Evolutionary conservation across 1,140 invertebrate genomes (phyloP).

Genomic region (Penaeus indicus): DNA sequence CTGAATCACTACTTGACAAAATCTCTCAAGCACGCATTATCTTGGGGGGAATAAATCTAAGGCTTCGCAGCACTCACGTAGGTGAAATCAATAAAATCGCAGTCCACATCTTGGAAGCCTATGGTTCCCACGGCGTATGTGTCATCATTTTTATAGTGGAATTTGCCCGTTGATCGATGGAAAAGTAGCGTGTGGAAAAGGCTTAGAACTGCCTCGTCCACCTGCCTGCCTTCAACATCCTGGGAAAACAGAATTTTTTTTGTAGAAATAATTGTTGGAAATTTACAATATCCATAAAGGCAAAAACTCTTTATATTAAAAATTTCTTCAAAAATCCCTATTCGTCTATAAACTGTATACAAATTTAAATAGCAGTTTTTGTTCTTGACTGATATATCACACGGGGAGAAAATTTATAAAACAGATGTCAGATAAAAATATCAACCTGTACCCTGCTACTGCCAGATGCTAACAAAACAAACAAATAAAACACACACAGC

Average conservation of each 20-base stretch:
- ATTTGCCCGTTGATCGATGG: slow-evolving; percentile 94
- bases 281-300: too few species aligned
- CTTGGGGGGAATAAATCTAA: neutral
- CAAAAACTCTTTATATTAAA: too few species aligned
- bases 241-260: slow-evolving; percentile 68
- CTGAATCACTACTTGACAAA: slow-evolving; percentile 25
- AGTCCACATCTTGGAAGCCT: slow-evolving; percentile 95
- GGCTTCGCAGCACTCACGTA: slow-evolving; percentile 78
- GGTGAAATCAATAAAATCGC: slow-evolving; percentile 97
- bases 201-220: slow-evolving; percentile 93
- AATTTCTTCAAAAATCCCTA: too few species aligned
- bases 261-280: neutral
- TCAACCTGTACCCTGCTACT: too few species aligned
- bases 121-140: slow-evolving; percentile 95
- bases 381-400: too few species aligned
- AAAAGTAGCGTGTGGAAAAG: slow-evolving; percentile 97
- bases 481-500: too few species aligned
- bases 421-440: too few species aligned
- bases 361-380: too few species aligned
- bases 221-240: slow-evolving; percentile 91
- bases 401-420: too few species aligned
- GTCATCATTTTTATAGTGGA: slow-evolving; percentile 92
- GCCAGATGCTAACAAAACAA: too few species aligned
- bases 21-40: neutral
- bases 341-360: too few species aligned